Base-by-base conservation (phyloP, 2,797 vertebrate species). In the Picus viridis region DNA sequence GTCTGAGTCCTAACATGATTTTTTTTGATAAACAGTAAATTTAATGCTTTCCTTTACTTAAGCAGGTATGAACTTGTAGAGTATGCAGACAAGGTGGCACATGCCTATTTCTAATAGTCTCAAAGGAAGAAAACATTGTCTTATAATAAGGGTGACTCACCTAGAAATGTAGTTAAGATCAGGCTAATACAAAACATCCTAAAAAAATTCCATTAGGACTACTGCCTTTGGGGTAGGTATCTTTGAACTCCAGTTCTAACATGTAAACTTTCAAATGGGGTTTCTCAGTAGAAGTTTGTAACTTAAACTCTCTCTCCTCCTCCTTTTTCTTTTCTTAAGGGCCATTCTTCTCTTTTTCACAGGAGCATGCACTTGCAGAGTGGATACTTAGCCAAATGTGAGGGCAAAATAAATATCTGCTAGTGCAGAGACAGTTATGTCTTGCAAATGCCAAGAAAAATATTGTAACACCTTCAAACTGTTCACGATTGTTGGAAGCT, bases 241-340 rank as follows among this genome's bases (percentile, higher is more conserved):
- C 95, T 96, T 95, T 95, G 83, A 96, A 89, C 89, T 97, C 95
- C 43, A 86, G 94, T 96, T 96, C 61, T 72, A 96, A 93, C 95
- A 83, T 77, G 91, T 68, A 93, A 81, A 76, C 76, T 83, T 94
- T 93, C 72, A 80, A 64, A 34, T 29, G 16, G 49, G 57, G 56
- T 27, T 86, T 91, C 85, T 91, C 58, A 58, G 56, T 62, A 90
- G 49, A 58, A 70, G 39, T n/a, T 86, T 86, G 53, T 86, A 81
- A 74, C 81, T 89, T 85, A 59, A 41, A 82, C 75, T 77, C 72
- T 65, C 8, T 79, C 34, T 87, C 34, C 30, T 51, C 20, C 47
- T 93, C 18, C 2, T 79, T 83, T 88, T 81, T 67, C 15, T 81
- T 79, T 92, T 90, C 71, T 53, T 71, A 73, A 88, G 45, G 47